phyloP scores from a whole-genome alignment of 2,888 invertebrate species.

The Camptogramma bilineatum region DNA sequence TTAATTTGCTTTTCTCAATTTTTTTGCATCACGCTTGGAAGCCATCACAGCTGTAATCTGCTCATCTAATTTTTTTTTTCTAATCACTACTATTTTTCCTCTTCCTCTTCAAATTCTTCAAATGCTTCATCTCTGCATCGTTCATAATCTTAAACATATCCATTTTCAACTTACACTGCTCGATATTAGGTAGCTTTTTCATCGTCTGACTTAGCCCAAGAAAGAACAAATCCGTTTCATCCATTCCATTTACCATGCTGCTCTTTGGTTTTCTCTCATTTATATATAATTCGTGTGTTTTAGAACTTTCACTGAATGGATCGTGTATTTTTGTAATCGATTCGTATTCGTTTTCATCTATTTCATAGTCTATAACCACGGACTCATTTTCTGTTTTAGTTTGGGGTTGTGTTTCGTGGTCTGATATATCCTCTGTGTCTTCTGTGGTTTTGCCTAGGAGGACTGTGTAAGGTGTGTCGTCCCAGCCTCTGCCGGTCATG shows the following conservation, averaged over 20 bases:
- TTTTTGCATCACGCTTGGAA: no score
- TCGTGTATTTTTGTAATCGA: neutral
- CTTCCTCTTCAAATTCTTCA: slow-evolving; percentile 8
- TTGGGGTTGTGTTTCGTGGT: neutral
- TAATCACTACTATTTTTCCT: slow-evolving; percentile 11
- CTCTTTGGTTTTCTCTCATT: neutral
- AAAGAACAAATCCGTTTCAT: slow-evolving; percentile 30
- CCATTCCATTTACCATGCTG: slow-evolving; percentile 12
- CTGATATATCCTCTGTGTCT: neutral
- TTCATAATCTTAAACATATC: slow-evolving; percentile 29
- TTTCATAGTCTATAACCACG: neutral
- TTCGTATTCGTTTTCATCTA: neutral
- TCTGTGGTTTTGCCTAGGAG: slow-evolving; percentile 1
- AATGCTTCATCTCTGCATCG: slow-evolving; percentile 22
- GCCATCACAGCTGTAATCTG: no score
- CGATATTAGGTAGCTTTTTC: slow-evolving; percentile 29
- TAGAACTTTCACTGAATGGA: neutral
- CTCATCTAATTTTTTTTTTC: no score
- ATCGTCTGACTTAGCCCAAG: slow-evolving; percentile 26
- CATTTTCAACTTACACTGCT: slow-evolving; percentile 29
- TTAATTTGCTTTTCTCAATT: no score
- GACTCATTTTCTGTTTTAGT: neutral
- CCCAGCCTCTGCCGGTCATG: slow-evolving; percentile 9
- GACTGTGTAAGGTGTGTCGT: slow-evolving; percentile 11
- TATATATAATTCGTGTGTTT: no score